Evolutionary conservation across 2,888 invertebrate genomes (phyloP).

Genomic region (Mesorhabditis sp.): DNA sequence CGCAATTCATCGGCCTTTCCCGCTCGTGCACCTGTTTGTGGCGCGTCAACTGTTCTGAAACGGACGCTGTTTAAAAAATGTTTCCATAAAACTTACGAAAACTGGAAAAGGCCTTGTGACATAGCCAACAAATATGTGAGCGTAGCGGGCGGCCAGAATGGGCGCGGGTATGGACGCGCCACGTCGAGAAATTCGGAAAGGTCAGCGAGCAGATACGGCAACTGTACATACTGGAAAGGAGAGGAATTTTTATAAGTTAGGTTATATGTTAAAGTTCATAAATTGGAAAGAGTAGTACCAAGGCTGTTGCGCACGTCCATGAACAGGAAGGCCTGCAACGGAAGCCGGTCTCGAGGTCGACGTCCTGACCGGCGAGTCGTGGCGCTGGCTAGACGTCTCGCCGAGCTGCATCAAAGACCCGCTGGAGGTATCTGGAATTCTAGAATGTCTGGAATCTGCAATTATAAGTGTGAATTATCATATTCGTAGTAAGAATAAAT

Average conservation of each 20-base stretch:
- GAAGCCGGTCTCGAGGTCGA: conserved; percentile 5
- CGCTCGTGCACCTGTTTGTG: conserved; percentile 4
- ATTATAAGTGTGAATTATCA: no score
- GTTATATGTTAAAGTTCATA: no score
- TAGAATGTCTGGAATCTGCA: not conserved
- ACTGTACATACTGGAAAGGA: not conserved
- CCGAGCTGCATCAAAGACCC: not conserved
- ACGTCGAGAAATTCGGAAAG: not conserved
- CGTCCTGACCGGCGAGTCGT: not conserved
- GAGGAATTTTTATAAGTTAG: not conserved
- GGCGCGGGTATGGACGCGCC: not conserved
- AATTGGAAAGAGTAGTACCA: no score
- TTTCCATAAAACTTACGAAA: conserved; percentile 16
- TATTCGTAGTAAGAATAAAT: no score
- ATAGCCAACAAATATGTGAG: conserved; percentile 33
- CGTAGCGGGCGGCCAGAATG: not conserved
- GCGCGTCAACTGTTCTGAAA: not conserved
- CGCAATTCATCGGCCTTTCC: conserved; percentile 4
- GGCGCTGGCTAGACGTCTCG: not conserved
- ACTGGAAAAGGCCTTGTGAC: conserved; percentile 33
- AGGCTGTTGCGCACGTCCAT: no score
- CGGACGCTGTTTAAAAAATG: not conserved
- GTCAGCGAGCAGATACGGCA: conserved; percentile 2
- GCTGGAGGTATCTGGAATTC: not conserved
- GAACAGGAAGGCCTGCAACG: not conserved